Base-by-base conservation (phyloP, 2,888 invertebrate genomes). In the Euclidia mi region DNA sequence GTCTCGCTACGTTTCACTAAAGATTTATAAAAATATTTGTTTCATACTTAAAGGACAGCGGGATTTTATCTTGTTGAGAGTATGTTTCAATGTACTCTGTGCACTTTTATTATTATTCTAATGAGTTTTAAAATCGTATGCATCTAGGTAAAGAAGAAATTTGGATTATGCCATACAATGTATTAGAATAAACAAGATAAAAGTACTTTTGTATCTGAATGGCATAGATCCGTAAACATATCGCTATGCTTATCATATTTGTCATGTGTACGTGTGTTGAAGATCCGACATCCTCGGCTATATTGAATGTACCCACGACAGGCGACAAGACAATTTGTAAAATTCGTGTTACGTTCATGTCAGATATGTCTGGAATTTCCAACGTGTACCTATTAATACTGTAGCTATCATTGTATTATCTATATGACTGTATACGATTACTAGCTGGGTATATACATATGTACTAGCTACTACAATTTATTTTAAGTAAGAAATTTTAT, bases 1-100 rank as follows among this genome's bases (percentile, higher is more conserved):
- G 41, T 53, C 57, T 20, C 37, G 35, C 35, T 46, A 40, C 42
- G 15, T 48, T 37, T n/a, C n/a, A n/a, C 34, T 37, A 35, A 25
- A 17, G 9, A 32, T 40, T n/a, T 28, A 32, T 34, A 45, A 28
- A 43, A 25, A 40, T 52, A 40, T 45, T 45, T 38, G 17, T 38
- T 37, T 20, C 15, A 9, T 28, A 9, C 28, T 38, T 28, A 37
- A 37, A 44, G 43, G 12, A 40, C 41, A 17, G 2, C 10, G 31
- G 31, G 14, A 32, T 32, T 25, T 41, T 41, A 32, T 34, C 34
- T 25, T 25, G 11, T 41, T 41, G 10, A 31, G 10, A 49, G 11
- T 34, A 28, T 42, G 11, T 15, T 31, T n/a, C 14, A 40, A 48
- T 11, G 11, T 29, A 18, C 4, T 12, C 1, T 18, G 17, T n/a